phyloP scores from a whole-genome alignment of 2,888 invertebrate genomes.

The Abscondita cerata region DNA sequence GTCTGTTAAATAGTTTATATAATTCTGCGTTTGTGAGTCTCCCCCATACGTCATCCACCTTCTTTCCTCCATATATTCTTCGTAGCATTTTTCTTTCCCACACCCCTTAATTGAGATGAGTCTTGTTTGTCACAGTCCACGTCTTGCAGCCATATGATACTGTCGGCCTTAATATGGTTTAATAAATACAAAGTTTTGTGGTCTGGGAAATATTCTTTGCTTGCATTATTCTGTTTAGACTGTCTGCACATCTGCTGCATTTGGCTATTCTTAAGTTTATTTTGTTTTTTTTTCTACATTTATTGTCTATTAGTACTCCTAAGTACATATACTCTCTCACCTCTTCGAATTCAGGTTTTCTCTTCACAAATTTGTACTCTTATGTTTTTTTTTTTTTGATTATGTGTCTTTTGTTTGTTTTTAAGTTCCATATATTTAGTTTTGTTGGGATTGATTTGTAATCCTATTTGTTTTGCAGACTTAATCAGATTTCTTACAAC shows the following conservation, averaged over 20 bases:
- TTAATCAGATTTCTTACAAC: background rate
- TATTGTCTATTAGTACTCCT: background rate
- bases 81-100: too few relatives aligned
- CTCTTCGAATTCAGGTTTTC: background rate
- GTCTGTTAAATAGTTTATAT: background rate
- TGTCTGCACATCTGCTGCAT: too few relatives aligned
- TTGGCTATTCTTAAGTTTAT: slow-evolving; percentile 3
- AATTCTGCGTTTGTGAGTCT: background rate
- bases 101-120: too few relatives aligned
- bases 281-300: background rate
- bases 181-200: too few relatives aligned
- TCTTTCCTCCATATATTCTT: slow-evolving; percentile 1
- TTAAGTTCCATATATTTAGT: background rate
- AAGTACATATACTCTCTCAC: slow-evolving; percentile 4
- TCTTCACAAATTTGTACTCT: slow-evolving; percentile 1
- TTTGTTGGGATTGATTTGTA: background rate
- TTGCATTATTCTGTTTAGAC: too few relatives aligned
- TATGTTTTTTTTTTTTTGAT: background rate
- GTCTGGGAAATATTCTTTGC: too few relatives aligned
- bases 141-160: background rate
- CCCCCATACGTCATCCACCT: background rate
- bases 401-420: background rate
- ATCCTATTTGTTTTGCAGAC: slow-evolving; percentile 3
- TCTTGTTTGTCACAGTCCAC: too few relatives aligned
- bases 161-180: background rate